Conservation (phyloP, 2,113 vertebrate species). For the Sula dactylatra region DNA sequence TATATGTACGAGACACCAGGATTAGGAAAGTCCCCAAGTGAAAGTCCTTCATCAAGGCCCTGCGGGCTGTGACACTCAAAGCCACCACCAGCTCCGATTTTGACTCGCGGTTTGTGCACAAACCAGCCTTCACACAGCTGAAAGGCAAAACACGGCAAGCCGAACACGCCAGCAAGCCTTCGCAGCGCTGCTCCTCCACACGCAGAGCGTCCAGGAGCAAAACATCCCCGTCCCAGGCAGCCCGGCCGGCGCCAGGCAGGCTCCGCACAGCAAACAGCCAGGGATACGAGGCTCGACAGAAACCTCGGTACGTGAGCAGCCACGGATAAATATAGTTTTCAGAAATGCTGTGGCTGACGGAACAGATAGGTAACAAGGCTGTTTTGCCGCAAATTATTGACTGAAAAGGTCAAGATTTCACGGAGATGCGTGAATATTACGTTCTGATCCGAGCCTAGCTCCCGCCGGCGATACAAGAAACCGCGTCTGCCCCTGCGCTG, state of each 20-base stretch:
- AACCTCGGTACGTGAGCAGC: background rate
- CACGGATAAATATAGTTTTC: background rate
- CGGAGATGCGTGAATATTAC: fast-evolving
- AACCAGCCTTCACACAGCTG: background rate
- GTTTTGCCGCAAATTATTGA: background rate
- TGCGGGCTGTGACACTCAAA: background rate
- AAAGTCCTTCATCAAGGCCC: background rate
- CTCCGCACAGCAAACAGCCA: background rate
- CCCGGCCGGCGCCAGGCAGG: background rate
- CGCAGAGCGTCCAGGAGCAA: background rate
- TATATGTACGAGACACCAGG: fast-evolving
- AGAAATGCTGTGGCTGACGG: background rate
- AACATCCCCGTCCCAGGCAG: background rate
- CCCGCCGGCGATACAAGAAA: background rate
- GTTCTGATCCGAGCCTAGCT: fast-evolving
- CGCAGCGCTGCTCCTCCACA: background rate
- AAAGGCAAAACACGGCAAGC: background rate
- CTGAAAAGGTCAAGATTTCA: background rate
- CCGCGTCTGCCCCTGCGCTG: fast-evolving
- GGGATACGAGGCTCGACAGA: background rate
- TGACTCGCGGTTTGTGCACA: fast-evolving
- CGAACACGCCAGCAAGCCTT: background rate
- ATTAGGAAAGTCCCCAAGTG: background rate
- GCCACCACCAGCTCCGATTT: background rate
- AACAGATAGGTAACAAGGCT: background rate